A percentile compares a stretch with the other conserved stretches of the same genome.
Evolutionary conservation across 2,888 invertebrate genomes (phyloP).

Genomic region (Tetranychus piercei): DNA sequence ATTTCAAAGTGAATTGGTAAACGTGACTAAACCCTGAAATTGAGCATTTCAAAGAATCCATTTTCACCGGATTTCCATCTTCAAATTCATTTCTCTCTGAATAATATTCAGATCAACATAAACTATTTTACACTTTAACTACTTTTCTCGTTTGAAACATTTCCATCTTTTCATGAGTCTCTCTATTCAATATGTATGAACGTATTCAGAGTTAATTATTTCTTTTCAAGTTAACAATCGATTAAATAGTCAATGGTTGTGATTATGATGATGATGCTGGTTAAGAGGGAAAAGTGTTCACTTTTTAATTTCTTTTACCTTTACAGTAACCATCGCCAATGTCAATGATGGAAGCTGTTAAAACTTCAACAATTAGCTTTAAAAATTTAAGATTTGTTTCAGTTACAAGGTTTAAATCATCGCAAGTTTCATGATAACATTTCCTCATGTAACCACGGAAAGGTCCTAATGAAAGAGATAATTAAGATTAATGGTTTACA

Average conservation of each 20-base stretch:
- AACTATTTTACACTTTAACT: too few relatives aligned
- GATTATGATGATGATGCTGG: too few relatives aligned
- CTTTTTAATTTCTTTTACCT: neutral
- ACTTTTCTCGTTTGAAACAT: too few relatives aligned
- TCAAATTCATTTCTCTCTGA: neutral
- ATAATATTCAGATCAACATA: too few relatives aligned
- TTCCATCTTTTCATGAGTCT: too few relatives aligned
- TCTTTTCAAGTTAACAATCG: too few relatives aligned
- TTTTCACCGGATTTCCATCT: neutral
- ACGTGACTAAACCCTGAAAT: neutral
- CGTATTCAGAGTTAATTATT: too few relatives aligned
- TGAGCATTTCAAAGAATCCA: neutral
- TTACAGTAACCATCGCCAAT: conserved; percentile 2
- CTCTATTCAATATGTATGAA: too few relatives aligned
- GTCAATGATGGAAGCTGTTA: conserved; percentile 6
- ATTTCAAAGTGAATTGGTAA: neutral
- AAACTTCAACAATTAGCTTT: conserved; percentile 16
- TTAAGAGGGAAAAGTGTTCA: neutral
- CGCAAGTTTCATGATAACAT: conserved; percentile 26
- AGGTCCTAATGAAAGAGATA: conserved; percentile 21
- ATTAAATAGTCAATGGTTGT: too few relatives aligned
- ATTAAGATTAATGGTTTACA: neutral
- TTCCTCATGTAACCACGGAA: conserved; percentile 26
- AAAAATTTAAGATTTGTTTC: conserved; percentile 16
- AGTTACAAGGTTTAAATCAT: conserved; percentile 24